Base-by-base conservation (phyloP, 2,888 invertebrate genomes). In the Protula sp. region DNA sequence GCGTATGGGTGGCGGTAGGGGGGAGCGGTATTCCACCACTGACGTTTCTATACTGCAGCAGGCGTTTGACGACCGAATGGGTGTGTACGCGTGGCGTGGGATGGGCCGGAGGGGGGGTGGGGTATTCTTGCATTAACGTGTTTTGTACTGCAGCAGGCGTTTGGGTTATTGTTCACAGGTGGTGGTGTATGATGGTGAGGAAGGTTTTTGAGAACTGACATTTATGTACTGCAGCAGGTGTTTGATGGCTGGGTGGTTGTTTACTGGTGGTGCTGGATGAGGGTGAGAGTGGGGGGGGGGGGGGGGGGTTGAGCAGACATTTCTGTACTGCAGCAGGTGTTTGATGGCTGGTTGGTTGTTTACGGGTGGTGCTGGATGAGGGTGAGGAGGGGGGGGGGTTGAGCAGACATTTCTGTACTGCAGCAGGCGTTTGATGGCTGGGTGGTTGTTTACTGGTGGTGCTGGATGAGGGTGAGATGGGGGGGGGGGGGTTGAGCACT, bases 271-370 rank as follows among this genome's bases (percentile, higher is more conserved):
- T n/a, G n/a, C n/a, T n/a, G n/a, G n/a, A n/a, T n/a, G n/a, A n/a
- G n/a, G n/a, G n/a, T n/a, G n/a, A n/a, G n/a, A n/a, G n/a, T n/a
- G n/a, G n/a, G n/a, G n/a, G n/a, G n/a, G n/a, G n/a, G n/a, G n/a
- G n/a, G n/a, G n/a, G n/a, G n/a, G n/a, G n/a, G n/a, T n/a, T n/a
- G n/a, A n/a, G 45, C 58, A 38, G 51, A 82, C 82, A 71, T 82
- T 80, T 69, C 81, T 77, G 73, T 90, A 89, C 75, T 92, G 90
- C 61, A 89, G 87, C 56, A 97, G 83, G 64, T 91, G 85, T 76
- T 91, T 90, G 50, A 91, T 86, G 19, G 94, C 87, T n/a, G 97
- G 95, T 84, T 98, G 97, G 70, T 88, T 87, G 72, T 87, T 86
- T 26, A 91, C 85, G n/a, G n/a, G n/a, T n/a, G n/a, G n/a, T n/a